Base-by-base conservation (phyloP, 2,888 invertebrate species). In the Drosophila mettleri region DNA sequence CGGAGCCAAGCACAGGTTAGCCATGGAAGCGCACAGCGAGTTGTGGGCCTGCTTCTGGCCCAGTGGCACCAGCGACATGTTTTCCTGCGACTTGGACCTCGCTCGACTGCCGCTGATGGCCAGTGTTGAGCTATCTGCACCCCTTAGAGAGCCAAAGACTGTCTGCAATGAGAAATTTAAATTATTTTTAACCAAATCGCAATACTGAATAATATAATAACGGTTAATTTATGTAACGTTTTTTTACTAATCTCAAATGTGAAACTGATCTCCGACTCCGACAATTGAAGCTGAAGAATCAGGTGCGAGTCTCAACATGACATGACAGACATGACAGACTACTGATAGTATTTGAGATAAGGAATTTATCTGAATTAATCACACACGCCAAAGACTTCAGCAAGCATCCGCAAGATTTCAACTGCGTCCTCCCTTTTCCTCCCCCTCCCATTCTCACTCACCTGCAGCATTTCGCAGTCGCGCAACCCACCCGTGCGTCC, bases 1-100 rank as follows among this genome's bases (percentile, higher is more conserved):
- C 0, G 92, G 91, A 16, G 88, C 89, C 36, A 92, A 68, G 33
- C 92, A 92, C 22, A 92, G 75, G 74, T 88, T 92, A 20, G 90
- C 91, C 91, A 92, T 90, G 18, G 92, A 90, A 38, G 88, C 88
- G 61, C 91, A 90, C 1, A 92, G 70, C 3, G 74, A 59, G 6
- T 38, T 60, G 10, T 49, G 46, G 3, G 38, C 41, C 31, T 24
- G 24, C 16, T 12, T 24, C 34, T 36, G 65, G 12, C 29, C 34
- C 12, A 70, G 27, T 1, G 78, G 62, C 46, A 63, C 72, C 31
- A 68, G 33, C 1, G 80, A 60, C 78, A 84, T 36, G 38, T 88
- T 72, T 38, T 84, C 73, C 59, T 76, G 77, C 8, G 85, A 76
- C 52, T 80, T 75, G 12, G 75, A 78, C 51, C 65, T 65, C 54